Conservation (phyloP, 2,113 vertebrate species). For the Equus quagga region DNA sequence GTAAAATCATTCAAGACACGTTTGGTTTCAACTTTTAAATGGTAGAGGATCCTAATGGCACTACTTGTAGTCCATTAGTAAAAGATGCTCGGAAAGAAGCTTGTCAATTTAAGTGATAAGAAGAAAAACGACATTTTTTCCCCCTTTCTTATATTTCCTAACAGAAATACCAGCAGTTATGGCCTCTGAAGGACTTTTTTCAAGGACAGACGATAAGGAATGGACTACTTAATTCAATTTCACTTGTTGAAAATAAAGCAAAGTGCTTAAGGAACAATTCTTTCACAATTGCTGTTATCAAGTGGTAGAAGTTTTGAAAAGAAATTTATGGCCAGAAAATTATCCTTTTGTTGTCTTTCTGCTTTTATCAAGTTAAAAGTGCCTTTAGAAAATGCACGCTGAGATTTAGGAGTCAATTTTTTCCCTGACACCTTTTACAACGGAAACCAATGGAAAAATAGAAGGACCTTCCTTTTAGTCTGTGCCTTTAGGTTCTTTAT, state of each 20-base stretch:
- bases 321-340: background rate
- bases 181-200: background rate
- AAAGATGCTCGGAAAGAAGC: background rate
- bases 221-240: background rate
- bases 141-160: background rate
- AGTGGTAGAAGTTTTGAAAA: background rate
- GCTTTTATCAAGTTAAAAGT: background rate
- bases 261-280: background rate
- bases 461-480: background rate
- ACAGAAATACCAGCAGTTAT: background rate
- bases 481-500: background rate
- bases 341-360: background rate
- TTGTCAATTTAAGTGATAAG: background rate
- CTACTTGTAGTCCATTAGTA: background rate
- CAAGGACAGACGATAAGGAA: background rate
- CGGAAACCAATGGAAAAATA: background rate
- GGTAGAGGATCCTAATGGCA: background rate
- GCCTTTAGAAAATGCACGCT: background rate
- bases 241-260: conserved; percentile 23
- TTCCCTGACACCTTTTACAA: background rate
- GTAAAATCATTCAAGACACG: background rate
- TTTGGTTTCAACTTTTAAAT: background rate
- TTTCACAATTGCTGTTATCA: background rate
- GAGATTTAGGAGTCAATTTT: background rate
- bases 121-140: background rate